Evolutionary conservation across 2,797 vertebrate species (phyloP), one percentile per base, ranked within the genome.

Genomic region (Ispidina lecontei): DNA sequence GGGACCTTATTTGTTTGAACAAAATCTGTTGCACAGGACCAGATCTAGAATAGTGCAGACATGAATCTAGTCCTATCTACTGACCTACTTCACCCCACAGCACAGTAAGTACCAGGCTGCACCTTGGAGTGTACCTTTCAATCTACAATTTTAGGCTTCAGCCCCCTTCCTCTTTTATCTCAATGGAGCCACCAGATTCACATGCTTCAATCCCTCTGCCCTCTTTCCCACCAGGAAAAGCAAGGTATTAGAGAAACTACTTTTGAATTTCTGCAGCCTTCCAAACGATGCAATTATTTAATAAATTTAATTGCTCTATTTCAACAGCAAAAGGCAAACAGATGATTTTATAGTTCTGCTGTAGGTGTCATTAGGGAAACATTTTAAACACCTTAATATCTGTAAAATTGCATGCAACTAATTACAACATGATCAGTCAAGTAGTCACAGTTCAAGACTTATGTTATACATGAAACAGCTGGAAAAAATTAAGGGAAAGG

Each of bases 401-500:
- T 62, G 20, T 54, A 64, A 84, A 86, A 68, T 58, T 52, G 46
- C 37, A 77, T 14, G 6, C 19, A 31, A 69, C 58, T 69, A 69
- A 62, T 65, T 21, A 81, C 17, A 71, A 28, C 4, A 6, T 6
- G 18, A 44, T n/a, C 44, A 43, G 33, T 46, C 54, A 54, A n/a
- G 12, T 5, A 62, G 55, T 49, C 9, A 35, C n/a, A 28, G 17
- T 39, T 65, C 70, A 65, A 44, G 55, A 68, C 19, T 35, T 68
- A 35, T 0, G 4, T 41, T 18, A 31, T 2, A 67, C 13, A 59
- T 47, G 12, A 70, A 47, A 17, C 13, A 55, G 25, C 21, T 69
- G 16, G 21, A 62, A 58, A 80, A 54, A 41, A 0, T 6, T 4
- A 5, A 20, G 14, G 15, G 11, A 44, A 58, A 31, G 4, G 2